Base-by-base conservation (phyloP, 1,140 invertebrate species). In the Eurytemora carolleeae region DNA sequence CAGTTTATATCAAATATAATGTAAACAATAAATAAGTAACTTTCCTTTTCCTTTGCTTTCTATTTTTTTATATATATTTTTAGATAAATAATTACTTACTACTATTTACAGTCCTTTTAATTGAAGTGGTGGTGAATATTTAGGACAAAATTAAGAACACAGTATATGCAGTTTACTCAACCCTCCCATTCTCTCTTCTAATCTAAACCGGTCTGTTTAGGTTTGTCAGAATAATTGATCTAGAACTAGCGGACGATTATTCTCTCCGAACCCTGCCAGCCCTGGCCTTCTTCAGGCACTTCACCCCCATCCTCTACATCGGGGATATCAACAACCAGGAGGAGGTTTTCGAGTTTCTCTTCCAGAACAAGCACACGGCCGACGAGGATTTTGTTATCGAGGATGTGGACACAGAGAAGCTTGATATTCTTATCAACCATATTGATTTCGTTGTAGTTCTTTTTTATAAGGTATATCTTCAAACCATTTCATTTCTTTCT, bases 251-350 rank as follows among this genome's bases (percentile, higher is more conserved):
- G 61, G 86, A 91, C 70, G 88, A 93, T 72, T 93, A 93, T 76
- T 90, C 87, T 76, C 77, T 93, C 68, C 86, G 86, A 67, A 77
- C 81, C 57, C 76, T 94, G 66, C 90, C 89, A 66, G 83, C 82
- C 70, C 77, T 94, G 65, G 88, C 93, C 54, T 94, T 93, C 74
- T 94, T 93, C 73, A 80, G 88, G 68, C 85, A 91, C 75, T 83
- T 90, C 76, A 93, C 90, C 71, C 89, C 89, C 65, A 87, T 94
- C 69, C 85, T 93, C 69, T 94, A 90, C 72, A 86, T 91, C 79
- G 81, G 85, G 71, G 89, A 94, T 76, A 71, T 94, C 63, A 87
- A 83, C 62, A 82, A 80, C 67, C 88, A 93, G 73, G 87, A 93
- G 71, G 86, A 91, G 72, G 88, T 94, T 3, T 74, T 94, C 66